These are phyloP conservation scores for Staurois parvus DNA, from an alignment of 2,797 vertebrate species.

Conservation along the genomic window DNA sequence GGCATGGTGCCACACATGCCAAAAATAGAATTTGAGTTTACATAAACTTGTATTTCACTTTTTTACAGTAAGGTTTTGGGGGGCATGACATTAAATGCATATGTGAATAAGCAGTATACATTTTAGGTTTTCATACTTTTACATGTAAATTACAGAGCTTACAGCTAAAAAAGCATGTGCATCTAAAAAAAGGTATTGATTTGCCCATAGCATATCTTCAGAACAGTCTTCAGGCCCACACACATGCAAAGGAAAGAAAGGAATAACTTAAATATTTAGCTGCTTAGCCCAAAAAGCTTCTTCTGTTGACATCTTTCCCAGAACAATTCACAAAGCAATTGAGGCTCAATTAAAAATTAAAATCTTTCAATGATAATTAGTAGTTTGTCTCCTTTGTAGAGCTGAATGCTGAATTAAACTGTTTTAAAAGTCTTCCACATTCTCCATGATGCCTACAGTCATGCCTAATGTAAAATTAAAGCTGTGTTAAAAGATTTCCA, in stretches of 20 bases:
- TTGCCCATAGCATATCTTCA: not conserved
- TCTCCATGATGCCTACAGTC: not conserved
- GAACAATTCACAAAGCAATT: conserved; percentile 41
- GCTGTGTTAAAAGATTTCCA: not conserved
- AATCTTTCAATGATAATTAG: conserved; percentile 63
- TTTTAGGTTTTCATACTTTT: too few species aligned
- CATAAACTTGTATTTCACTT: too few species aligned
- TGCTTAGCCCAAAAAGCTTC: conserved; percentile 26
- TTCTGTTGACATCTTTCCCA: conserved; percentile 34
- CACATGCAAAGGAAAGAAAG: conserved; percentile 2
- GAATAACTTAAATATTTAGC: not conserved
- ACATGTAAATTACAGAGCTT: not conserved
- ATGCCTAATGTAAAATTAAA: not conserved
- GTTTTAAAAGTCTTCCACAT: conserved; percentile 60
- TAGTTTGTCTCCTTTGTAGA: conserved; percentile 65
- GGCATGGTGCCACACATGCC: too few species aligned
- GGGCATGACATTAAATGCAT: too few species aligned
- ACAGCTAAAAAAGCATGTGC: too few species aligned
- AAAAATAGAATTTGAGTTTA: too few species aligned
- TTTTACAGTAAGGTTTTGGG: too few species aligned
- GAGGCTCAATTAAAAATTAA: conserved; percentile 41
- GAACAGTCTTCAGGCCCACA: conserved; percentile 2
- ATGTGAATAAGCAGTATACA: too few species aligned
- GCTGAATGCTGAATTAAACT: conserved; percentile 48
- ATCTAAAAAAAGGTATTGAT: not conserved